Evolutionary conservation across 2,797 vertebrate species (phyloP), one percentile per base, ranked within the genome.

Genomic region (Thamnophis elegans): DNA sequence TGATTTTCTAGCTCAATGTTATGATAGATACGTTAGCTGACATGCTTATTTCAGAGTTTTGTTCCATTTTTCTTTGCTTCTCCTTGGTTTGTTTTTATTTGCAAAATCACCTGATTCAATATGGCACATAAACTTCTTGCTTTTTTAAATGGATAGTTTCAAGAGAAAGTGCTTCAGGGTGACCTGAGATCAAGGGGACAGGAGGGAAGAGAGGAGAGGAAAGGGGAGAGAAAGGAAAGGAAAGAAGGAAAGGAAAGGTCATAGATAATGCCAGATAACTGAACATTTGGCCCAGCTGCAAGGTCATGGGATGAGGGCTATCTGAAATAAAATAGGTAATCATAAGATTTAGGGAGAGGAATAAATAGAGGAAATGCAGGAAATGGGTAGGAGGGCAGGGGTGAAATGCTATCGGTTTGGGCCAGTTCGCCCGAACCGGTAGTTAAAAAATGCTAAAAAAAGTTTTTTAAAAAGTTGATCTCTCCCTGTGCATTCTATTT

Each of bases 151-250:
- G 18, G 32, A 42, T 42, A 22, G 18, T 78, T 78, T 78, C 68
- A 22, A 22, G 36, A 36, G 7, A 42, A 36, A 42, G 16, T 3
- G 18, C 18, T 78, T 78, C 22, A 51, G 9, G 22, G 2, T 25
- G 8, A 28, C 2, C 28, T 54, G 26, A 59, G 5, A 36, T n/a
- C 32, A 59, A 25, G 51, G n/a, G 18, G 54, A 53, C 18, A 11
- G 18, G 18, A 89, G 32, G 42, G 47, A 62, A 13, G 28, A 53
- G 14, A n/a, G 5, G 3, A 20, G 9, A 10, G 28, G 28, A 0
- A 7, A 20, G 73, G 1, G 3, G 73, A 4, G 7, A 16, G 18
- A 20, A 22, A 0, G 36, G 51, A 2, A 5, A 6, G 3, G 3
- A 8, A 47, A 12, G 0, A 18, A 22, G 7, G 22, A 22, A 47